A percentile compares a stretch with the other conserved stretches of the same genome.
phyloP scores from a whole-genome alignment of 1,140 invertebrate species.

The Lithobius niger region DNA sequence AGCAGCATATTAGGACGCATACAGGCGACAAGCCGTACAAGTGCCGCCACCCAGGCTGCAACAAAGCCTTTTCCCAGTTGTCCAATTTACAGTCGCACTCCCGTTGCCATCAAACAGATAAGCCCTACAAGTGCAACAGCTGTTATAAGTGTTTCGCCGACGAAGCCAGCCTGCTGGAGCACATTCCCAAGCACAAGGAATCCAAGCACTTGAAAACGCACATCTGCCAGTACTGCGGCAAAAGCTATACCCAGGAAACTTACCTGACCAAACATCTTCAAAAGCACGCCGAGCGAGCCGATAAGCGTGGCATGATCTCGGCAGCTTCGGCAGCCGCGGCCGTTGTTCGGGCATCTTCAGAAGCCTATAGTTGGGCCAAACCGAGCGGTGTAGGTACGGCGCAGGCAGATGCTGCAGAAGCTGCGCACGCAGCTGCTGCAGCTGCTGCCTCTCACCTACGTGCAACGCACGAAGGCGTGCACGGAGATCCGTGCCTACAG shows the following conservation, averaged over 20 bases:
- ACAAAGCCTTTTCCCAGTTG: constrained; percentile 96
- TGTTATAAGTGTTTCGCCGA: constrained; percentile 97
- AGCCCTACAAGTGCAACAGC: constrained; percentile 93
- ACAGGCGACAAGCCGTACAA: constrained; percentile 98
- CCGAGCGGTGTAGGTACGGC: constrained; percentile 9
- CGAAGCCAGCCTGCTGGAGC: constrained; percentile 86
- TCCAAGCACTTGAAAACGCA: constrained; percentile 98
- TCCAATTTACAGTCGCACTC: constrained; percentile 97
- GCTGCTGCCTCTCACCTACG: background rate
- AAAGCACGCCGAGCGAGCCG: constrained; percentile 84
- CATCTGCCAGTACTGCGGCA: constrained; percentile 98
- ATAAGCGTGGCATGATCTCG: constrained; percentile 69
- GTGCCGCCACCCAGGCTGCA: constrained; percentile 92
- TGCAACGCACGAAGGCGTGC: background rate
- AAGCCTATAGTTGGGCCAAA: constrained; percentile 23
- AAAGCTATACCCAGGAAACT: constrained; percentile 98
- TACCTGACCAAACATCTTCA: constrained; percentile 98
- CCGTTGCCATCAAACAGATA: constrained; percentile 94
- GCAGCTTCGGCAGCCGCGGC: constrained; percentile 18
- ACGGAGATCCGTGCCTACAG: background rate
- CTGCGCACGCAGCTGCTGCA: background rate
- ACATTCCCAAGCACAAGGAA: constrained; percentile 99
- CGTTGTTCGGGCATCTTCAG: constrained; percentile 21
- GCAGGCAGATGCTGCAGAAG: background rate
- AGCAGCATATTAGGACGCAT: constrained; percentile 97